A percentile compares a stretch with the other conserved stretches of the same genome.
These are phyloP conservation scores for Helarctos malayanus DNA, from an alignment of 2,797 vertebrate genomes.

Conservation along the genomic window DNA sequence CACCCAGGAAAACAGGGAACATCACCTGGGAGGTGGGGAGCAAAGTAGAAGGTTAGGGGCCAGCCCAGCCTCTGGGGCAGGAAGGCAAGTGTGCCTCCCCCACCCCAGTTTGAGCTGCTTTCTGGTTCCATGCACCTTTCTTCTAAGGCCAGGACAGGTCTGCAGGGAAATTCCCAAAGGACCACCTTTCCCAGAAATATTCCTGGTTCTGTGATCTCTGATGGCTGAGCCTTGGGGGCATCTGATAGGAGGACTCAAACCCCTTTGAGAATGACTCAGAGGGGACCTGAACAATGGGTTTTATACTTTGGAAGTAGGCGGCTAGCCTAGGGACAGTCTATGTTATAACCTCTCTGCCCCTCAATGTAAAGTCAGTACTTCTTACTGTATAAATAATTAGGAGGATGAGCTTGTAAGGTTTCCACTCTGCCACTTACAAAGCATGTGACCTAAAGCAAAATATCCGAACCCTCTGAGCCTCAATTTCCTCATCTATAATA, in stretches of 20 bases:
- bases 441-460: not conserved
- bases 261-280: not conserved
- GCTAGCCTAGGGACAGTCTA: not conserved
- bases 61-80: not conserved
- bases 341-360: not conserved
- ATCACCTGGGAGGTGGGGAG: conserved; percentile 57
- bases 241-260: not conserved
- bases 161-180: not conserved
- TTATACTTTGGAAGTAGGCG: not conserved
- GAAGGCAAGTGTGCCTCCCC: not conserved
- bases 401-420: not conserved
- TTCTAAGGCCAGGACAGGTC: not conserved
- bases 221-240: not conserved
- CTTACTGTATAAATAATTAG: not conserved
- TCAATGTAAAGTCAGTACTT: not conserved
- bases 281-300: not conserved
- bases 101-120: not conserved
- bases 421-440: not conserved
- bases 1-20: conserved; percentile 71
- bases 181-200: not conserved
- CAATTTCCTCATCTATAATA: not conserved
- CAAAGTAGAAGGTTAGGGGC: not conserved
- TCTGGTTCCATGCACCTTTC: not conserved
- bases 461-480: not conserved
- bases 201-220: not conserved